Conservation (phyloP, 2,888 invertebrate genomes). For the Chromoteleia sp. region DNA sequence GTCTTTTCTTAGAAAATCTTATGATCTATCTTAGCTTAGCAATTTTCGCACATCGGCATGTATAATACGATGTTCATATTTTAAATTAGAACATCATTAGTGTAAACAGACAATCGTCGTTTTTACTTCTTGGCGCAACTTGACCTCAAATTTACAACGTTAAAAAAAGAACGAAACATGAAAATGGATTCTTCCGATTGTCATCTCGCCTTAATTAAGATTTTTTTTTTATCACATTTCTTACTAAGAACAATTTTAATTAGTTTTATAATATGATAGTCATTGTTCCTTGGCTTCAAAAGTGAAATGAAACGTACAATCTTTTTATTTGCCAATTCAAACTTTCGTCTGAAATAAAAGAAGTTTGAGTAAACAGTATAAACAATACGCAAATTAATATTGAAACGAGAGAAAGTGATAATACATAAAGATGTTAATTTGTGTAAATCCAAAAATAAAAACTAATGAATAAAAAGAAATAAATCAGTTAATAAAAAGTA, state of each 20-base stretch:
- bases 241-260: slow-evolving; percentile 19
- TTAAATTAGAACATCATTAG: slow-evolving; percentile 61
- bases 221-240: not conserved
- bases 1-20: slow-evolving; percentile 37
- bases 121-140: slow-evolving; percentile 29
- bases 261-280: slow-evolving; percentile 3
- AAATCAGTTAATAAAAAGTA: too few relatives aligned
- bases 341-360: too few relatives aligned
- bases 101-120: slow-evolving; percentile 47
- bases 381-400: too few relatives aligned
- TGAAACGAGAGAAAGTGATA: too few relatives aligned
- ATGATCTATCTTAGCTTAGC: slow-evolving; percentile 21
- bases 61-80: slow-evolving; percentile 28
- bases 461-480: too few relatives aligned
- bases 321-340: too few relatives aligned
- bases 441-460: too few relatives aligned
- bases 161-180: slow-evolving; percentile 39
- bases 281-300: not conserved
- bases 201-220: slow-evolving; percentile 21
- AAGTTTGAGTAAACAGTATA: too few relatives aligned
- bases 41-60: slow-evolving; percentile 14
- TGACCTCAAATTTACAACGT: slow-evolving; percentile 45
- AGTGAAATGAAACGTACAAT: too few relatives aligned
- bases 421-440: too few relatives aligned
- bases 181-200: slow-evolving; percentile 26